Conservation (phyloP, 2,797 vertebrate species). For the Selene dorsalis region DNA sequence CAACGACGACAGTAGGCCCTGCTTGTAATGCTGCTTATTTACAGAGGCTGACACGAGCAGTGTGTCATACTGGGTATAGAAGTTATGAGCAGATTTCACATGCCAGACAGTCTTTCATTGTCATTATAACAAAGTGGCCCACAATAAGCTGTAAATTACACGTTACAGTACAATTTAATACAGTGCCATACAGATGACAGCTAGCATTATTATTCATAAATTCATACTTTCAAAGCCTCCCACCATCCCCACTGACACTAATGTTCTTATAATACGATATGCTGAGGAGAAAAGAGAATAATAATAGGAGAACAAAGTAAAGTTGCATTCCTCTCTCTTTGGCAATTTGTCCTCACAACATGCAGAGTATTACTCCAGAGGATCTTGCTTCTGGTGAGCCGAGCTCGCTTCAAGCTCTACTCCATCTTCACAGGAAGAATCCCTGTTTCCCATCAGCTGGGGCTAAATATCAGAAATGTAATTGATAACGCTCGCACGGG, state of each 20-base stretch:
- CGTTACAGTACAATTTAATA: constrained; percentile 56
- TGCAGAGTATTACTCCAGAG: background rate
- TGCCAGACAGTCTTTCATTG: constrained; percentile 48
- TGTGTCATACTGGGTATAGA: constrained; percentile 28
- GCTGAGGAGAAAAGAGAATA: constrained; percentile 26
- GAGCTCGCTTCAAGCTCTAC: background rate
- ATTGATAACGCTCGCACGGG: background rate
- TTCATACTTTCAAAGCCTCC: constrained; percentile 50
- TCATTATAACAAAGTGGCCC: constrained; percentile 48
- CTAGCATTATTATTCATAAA: constrained; percentile 65
- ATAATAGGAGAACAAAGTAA: constrained; percentile 25
- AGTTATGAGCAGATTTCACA: constrained; percentile 55
- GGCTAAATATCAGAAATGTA: background rate
- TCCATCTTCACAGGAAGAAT: constrained; percentile 7
- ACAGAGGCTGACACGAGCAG: constrained; percentile 15
- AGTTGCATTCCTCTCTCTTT: constrained; percentile 19
- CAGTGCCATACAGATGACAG: constrained; percentile 47
- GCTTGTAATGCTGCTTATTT: constrained; percentile 46
- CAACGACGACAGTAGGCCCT: constrained; percentile 17
- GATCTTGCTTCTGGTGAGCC: constrained; percentile 3
- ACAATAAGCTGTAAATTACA: constrained; percentile 66
- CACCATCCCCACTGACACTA: constrained; percentile 57
- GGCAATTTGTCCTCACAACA: constrained; percentile 17
- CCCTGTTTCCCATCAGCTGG: too few species aligned
- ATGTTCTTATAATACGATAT: constrained; percentile 52